A percentile compares a stretch with the other conserved stretches of the same genome.
Evolutionary conservation across 1,140 invertebrate genomes (phyloP).

Genomic region (Oreohelix idahoensis): DNA sequence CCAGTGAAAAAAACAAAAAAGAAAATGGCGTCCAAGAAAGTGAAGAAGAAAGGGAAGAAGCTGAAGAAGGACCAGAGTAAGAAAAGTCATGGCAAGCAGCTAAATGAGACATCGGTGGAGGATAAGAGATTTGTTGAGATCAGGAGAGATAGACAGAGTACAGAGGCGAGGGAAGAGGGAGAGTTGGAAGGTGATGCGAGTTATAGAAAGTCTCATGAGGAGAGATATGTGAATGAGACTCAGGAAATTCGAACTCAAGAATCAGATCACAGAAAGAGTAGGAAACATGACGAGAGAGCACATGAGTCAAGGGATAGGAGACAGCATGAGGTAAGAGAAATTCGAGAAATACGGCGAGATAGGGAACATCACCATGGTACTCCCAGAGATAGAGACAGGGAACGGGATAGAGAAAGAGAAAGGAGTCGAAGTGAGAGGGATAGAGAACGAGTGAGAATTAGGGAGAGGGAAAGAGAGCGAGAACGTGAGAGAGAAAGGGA

Average conservation of each 20-base stretch:
- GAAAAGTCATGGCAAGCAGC: conserved; percentile 14
- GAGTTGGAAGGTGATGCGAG: conserved; percentile 31
- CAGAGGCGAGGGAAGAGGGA: conserved; percentile 33
- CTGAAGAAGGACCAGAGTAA: conserved; percentile 35
- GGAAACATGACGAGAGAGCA: conserved; percentile 35
- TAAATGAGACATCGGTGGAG: neutral
- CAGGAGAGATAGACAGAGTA: conserved; percentile 18
- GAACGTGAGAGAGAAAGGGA: conserved; percentile 26
- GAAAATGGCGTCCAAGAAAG: conserved; percentile 27
- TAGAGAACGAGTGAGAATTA: conserved; percentile 11
- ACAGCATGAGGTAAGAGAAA: conserved; percentile 28
- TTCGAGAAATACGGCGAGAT: conserved; percentile 3
- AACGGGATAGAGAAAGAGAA: conserved; percentile 16
- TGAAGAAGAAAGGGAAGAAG: conserved; percentile 40
- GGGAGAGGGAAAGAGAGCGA: neutral
- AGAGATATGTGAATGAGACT: conserved; percentile 7
- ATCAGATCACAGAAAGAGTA: conserved; percentile 27
- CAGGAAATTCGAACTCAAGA: conserved; percentile 17
- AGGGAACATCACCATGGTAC: conserved; percentile 32
- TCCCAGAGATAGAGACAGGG: conserved; percentile 29
- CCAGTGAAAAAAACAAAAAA: conserved; percentile 34
- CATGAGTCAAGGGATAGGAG: conserved; percentile 33
- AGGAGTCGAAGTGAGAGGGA: conserved; percentile 23
- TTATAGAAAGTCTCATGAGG: conserved; percentile 13
- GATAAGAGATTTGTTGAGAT: conserved; percentile 41